Percentiles rank a stretch among this genome's conserved stretches.
These are phyloP conservation scores for Sebastes schlegelii DNA, from an alignment of 2,113 vertebrate genomes.

Conservation along the genomic window DNA sequence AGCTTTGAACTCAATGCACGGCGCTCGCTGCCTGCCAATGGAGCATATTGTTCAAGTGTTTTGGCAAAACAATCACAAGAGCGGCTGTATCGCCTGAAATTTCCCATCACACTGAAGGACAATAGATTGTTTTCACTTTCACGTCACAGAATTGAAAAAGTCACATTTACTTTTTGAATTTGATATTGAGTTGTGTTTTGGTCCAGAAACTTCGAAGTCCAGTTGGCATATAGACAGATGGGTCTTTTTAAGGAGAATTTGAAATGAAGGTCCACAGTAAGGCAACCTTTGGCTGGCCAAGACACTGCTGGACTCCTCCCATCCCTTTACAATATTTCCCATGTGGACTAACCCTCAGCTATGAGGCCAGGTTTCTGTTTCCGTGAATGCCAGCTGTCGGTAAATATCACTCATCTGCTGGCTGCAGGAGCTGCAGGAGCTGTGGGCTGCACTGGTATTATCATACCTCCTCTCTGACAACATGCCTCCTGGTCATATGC, in stretches of 20 bases:
- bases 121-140: conserved; percentile 20
- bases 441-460: background rate
- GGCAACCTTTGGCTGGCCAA: conserved; percentile 6
- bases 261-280: conserved; percentile 33
- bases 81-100: conserved; percentile 2
- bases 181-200: conserved; percentile 7
- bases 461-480: no score
- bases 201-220: conserved; percentile 7
- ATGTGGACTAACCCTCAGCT: conserved; percentile 58
- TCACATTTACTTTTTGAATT: background rate
- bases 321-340: conserved; percentile 30
- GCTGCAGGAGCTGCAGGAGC: background rate
- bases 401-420: conserved; percentile 43
- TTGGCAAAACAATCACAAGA: conserved; percentile 32
- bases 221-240: conserved; percentile 8
- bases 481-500: background rate
- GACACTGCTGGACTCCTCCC: conserved; percentile 10
- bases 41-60: background rate
- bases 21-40: conserved; percentile 13
- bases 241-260: conserved; percentile 24
- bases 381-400: conserved; percentile 33
- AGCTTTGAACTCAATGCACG: conserved; percentile 24
- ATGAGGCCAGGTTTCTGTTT: conserved; percentile 31
- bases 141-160: background rate
- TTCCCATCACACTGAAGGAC: conserved; percentile 5